These are phyloP conservation scores for Diorhabda elongata DNA, from an alignment of 1,140 invertebrate species.

Conservation along the genomic window DNA sequence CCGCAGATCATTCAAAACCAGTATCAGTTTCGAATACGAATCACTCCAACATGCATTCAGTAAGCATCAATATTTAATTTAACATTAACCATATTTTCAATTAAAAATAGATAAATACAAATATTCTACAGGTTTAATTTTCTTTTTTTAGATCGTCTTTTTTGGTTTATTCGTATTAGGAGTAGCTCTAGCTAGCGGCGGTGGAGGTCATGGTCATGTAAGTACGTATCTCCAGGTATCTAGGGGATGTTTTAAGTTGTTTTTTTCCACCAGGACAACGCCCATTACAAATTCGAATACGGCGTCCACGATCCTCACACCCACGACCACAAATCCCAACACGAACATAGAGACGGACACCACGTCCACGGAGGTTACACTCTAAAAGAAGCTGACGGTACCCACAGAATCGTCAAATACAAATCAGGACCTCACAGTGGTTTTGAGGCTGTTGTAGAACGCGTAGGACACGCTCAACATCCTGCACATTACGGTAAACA, in stretches of 20 bases:
- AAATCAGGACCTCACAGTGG: conserved; percentile 46
- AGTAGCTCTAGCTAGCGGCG: not conserved
- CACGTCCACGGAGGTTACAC: conserved; percentile 48
- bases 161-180: not conserved
- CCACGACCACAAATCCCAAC: conserved; percentile 50
- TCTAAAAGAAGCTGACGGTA: conserved; percentile 48
- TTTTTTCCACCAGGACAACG: conserved; percentile 14
- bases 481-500: conserved; percentile 6
- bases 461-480: conserved; percentile 12
- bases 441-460: conserved; percentile 35
- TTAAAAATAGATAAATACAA: not conserved
- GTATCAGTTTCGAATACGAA: not conserved
- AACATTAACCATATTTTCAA: not conserved
- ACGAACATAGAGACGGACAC: conserved; percentile 49
- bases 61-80: not conserved
- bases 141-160: conserved; percentile 6
- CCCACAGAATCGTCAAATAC: conserved; percentile 47
- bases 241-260: not conserved
- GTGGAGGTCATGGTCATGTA: conserved; percentile 8
- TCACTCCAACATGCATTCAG: not conserved
- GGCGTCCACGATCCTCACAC: conserved; percentile 50
- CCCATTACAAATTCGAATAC: conserved; percentile 49
- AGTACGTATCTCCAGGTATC: not conserved
- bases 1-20: not conserved
- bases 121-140: not conserved